Evolutionary conservation across 2,797 vertebrate species (phyloP).

Genomic region (Notamacropus eugenii): DNA sequence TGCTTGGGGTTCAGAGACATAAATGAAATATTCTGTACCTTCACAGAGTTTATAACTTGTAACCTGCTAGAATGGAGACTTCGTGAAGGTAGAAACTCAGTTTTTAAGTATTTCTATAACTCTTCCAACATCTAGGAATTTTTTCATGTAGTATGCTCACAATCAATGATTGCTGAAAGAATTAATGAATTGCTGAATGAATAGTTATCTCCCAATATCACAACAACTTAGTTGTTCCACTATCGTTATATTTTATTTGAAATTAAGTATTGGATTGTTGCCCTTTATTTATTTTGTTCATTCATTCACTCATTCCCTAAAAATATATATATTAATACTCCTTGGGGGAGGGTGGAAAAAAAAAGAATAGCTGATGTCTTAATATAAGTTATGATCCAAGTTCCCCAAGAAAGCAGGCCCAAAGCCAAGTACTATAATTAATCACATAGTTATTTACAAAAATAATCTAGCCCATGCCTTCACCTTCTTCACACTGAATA

Average conservation of each 20-base stretch:
- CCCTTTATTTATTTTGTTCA: background rate
- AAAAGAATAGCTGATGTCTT: slow-evolving; percentile 64
- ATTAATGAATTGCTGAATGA: background rate
- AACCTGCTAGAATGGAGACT: background rate
- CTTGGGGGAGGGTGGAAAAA: background rate
- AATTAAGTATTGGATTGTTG: background rate
- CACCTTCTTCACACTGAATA: slow-evolving; percentile 75
- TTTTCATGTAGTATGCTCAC: background rate
- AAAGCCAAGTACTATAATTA: slow-evolving; percentile 83
- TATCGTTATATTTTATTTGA: background rate
- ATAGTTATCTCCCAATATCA: background rate
- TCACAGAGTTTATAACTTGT: background rate
- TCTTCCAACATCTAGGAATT: background rate
- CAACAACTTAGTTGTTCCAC: background rate
- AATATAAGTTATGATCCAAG: slow-evolving; percentile 75
- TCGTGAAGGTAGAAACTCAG: background rate
- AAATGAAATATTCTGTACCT: background rate
- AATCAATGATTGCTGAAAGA: background rate
- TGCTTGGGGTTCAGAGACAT: background rate
- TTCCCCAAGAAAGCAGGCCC: slow-evolving; percentile 72
- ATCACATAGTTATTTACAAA: slow-evolving; percentile 81
- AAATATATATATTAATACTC: background rate
- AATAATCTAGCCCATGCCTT: slow-evolving; percentile 79
- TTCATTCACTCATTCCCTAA: too few species aligned
- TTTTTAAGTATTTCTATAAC: background rate